Evolutionary conservation across 2,113 vertebrate genomes (phyloP).

Genomic region (Tupaia tana): DNA sequence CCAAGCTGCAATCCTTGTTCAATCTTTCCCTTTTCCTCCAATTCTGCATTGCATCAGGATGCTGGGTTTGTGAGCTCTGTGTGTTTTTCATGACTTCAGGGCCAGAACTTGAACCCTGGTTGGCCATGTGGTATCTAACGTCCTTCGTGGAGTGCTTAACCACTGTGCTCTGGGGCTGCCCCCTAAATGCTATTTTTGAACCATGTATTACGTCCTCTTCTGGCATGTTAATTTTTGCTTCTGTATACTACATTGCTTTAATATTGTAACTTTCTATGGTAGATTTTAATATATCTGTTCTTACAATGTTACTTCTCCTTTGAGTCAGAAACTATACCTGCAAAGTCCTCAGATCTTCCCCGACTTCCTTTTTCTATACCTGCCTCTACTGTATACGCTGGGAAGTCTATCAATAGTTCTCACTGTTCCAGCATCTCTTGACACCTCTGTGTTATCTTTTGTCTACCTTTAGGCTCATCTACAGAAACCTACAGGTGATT

Average conservation of each 20-base stretch:
- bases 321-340: not conserved
- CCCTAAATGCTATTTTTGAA: not conserved
- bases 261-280: not conserved
- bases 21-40: too few species aligned
- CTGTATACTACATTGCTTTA: not conserved
- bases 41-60: too few species aligned
- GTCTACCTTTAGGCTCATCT: not conserved
- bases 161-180: too few species aligned
- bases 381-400: not conserved
- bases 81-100: too few species aligned
- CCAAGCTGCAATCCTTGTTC: too few species aligned
- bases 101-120: too few species aligned
- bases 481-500: not conserved
- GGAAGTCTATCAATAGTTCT: not conserved
- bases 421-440: not conserved
- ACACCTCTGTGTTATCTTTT: too few species aligned
- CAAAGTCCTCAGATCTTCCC: not conserved
- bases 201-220: not conserved
- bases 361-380: not conserved
- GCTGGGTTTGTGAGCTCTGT: too few species aligned
- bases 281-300: not conserved
- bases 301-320: not conserved
- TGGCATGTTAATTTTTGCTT: slow-evolving; percentile 12
- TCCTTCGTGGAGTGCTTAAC: too few species aligned
- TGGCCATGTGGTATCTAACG: too few species aligned